Base-by-base conservation (phyloP, 1,140 invertebrate genomes). In the Trichogramma pretiosum region DNA sequence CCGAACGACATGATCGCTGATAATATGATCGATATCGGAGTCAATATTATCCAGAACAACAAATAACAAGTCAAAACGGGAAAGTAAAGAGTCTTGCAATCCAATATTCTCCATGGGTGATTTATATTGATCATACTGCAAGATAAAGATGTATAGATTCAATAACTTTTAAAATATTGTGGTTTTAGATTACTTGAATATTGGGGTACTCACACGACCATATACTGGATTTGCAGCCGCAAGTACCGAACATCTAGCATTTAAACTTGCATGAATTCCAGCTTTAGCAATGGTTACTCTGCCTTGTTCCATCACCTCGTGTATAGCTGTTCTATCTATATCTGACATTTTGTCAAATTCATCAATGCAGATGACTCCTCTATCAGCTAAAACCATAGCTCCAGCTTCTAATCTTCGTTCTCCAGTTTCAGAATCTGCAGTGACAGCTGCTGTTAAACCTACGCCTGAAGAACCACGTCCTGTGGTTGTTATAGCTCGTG, bases 261-360 rank as follows among this genome's bases (percentile, higher is more conserved):
- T 99, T 36, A 99, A 79, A 39, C 92, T 85, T 1, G 96, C 95
- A 65, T 99, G 95, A 56, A 99, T 98, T 22, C 97, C 97, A 39
- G 96, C 96, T 75, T 99, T 99, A 7, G 95, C 86, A 55, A 99
- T 98, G 5, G 95, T 98, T 2, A 99, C 95, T 59, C 91, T 77
- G 17, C 88, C 89, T 65, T 93, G 89, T 75, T 93, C 89, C 89
- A 93, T 93, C 3, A 98, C 94, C 78, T 99, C 96, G 65, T 99
- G 97, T 53, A 99, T 99, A 18, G 96, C 94, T 13, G 96, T 99
- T 58, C 96, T 77, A 75, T 99, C 96, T 45, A 97, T 91, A 63
- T 99, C 97, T n/a, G 93, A 93, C 97, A 99, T 99, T 76, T 99
- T 99, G 74, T 99, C 96, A 71, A 99, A 99, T 75, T 99, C 96